A percentile compares a stretch with the other conserved stretches of the same genome.
These are phyloP conservation scores for Darevskia mixta DNA, from an alignment of 2,797 vertebrate genomes.

Conservation along the genomic window DNA sequence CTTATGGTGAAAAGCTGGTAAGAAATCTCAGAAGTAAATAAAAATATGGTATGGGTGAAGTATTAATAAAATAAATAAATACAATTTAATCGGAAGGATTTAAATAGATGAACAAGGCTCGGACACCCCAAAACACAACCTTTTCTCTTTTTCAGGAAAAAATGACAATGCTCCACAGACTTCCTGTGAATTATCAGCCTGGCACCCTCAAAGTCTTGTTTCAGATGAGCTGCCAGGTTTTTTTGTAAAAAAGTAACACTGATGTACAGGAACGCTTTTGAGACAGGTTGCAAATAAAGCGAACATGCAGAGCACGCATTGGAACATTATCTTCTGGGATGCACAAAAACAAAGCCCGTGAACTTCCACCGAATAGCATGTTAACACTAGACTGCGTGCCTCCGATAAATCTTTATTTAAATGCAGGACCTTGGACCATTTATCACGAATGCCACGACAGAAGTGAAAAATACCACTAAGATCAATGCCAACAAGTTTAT, in stretches of 20 bases:
- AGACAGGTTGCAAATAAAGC: constrained; percentile 3
- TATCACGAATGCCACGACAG: background rate
- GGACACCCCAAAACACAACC: background rate
- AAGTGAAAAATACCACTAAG: constrained; percentile 35
- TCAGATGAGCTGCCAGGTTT: background rate
- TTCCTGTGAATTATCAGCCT: background rate
- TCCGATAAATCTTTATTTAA: accelerated
- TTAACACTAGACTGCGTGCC: accelerated
- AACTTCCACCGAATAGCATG: accelerated
- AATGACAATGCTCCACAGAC: constrained; percentile 2
- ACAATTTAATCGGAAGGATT: background rate
- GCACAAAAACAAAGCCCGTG: background rate
- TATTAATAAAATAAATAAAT: background rate
- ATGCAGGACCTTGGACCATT: accelerated
- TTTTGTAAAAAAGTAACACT: constrained; percentile 1
- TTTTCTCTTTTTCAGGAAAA: background rate
- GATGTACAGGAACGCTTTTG: background rate
- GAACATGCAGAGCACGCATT: background rate
- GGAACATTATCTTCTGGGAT: background rate
- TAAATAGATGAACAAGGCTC: background rate
- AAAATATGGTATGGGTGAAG: background rate
- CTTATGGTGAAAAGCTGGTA: too few relatives aligned
- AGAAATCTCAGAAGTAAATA: too few relatives aligned
- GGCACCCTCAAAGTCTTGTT: background rate
- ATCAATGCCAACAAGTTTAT: constrained; percentile 36